These are phyloP conservation scores for Plebejus argus DNA, from an alignment of 2,888 invertebrate species.

Conservation along the genomic window DNA sequence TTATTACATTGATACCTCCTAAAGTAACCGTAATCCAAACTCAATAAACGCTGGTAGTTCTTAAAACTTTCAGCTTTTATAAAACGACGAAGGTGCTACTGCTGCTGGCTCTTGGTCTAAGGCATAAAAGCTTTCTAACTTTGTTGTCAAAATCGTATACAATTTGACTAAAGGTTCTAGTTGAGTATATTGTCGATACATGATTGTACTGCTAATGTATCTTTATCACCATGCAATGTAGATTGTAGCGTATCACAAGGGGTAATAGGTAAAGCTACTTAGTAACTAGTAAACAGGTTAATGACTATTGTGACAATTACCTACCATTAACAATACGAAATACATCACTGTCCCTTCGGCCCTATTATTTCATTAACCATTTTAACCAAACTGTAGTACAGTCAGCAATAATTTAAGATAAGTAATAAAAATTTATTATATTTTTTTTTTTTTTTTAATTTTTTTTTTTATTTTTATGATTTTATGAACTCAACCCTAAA, in stretches of 20 bases:
- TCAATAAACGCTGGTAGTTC: no score
- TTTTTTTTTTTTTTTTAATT: neutral
- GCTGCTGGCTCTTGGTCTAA: no score
- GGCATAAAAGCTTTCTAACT: no score
- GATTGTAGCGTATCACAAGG: no score
- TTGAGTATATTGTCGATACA: neutral
- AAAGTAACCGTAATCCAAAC: no score
- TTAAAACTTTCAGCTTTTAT: no score
- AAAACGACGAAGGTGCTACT: no score
- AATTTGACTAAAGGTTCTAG: neutral
- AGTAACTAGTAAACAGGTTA: constrained; percentile 17
- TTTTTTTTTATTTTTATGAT: neutral
- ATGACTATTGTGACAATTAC: constrained; percentile 6
- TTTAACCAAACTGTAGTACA: constrained; percentile 17
- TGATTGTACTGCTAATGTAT: neutral
- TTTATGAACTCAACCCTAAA: neutral
- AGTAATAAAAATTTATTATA: neutral
- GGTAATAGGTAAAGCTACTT: constrained; percentile 4
- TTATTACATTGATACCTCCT: no score
- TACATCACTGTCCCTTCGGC: constrained; percentile 22
- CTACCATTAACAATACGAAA: constrained; percentile 12
- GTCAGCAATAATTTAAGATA: neutral
- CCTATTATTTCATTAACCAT: constrained; percentile 29
- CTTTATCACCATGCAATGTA: no score
- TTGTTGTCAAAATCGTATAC: no score